These are phyloP conservation scores for Blennius ocellaris DNA, from an alignment of 2,113 vertebrate genomes.

Conservation along the genomic window DNA sequence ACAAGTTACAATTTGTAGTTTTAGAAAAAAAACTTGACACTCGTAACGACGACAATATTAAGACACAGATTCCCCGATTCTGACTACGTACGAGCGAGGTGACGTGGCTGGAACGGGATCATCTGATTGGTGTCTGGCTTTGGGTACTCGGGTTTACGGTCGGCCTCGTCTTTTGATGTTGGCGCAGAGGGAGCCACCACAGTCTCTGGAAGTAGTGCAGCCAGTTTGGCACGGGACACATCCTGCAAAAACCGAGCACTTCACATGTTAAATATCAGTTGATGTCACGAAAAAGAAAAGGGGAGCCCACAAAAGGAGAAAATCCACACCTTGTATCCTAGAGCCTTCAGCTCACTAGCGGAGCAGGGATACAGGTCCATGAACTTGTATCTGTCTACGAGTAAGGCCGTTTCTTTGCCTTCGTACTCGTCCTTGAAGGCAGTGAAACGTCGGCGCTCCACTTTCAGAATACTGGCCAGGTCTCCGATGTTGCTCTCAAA, in stretches of 20 bases:
- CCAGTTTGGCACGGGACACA: constrained; percentile 95
- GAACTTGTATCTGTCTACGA: constrained; percentile 98
- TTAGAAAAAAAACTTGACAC: too few relatives aligned
- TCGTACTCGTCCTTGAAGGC: constrained; percentile 98
- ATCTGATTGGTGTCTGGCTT: constrained; percentile 99
- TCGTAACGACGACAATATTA: too few relatives aligned
- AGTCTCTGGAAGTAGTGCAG: constrained; percentile 92
- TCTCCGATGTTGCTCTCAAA: constrained; percentile 99
- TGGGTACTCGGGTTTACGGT: constrained; percentile 97
- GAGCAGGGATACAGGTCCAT: constrained; percentile 99
- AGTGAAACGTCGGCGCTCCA: constrained; percentile 94
- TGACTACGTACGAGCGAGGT: constrained; percentile 92
- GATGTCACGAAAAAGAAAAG: not conserved
- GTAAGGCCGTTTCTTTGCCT: constrained; percentile 96
- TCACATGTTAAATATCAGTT: not conserved
- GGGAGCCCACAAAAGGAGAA: rapidly evolving
- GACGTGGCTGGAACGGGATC: constrained; percentile 98
- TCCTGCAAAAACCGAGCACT: constrained; percentile 82
- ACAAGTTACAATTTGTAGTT: too few relatives aligned
- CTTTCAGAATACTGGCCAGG: constrained; percentile 97
- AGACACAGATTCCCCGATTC: not conserved
- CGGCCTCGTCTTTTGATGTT: constrained; percentile 92
- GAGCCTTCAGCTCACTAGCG: constrained; percentile 94
- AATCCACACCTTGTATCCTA: constrained; percentile 93
- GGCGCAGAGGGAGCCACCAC: constrained; percentile 94